phyloP scores from a whole-genome alignment of 2,888 invertebrate species.

The Pseudococcus longispinus region DNA sequence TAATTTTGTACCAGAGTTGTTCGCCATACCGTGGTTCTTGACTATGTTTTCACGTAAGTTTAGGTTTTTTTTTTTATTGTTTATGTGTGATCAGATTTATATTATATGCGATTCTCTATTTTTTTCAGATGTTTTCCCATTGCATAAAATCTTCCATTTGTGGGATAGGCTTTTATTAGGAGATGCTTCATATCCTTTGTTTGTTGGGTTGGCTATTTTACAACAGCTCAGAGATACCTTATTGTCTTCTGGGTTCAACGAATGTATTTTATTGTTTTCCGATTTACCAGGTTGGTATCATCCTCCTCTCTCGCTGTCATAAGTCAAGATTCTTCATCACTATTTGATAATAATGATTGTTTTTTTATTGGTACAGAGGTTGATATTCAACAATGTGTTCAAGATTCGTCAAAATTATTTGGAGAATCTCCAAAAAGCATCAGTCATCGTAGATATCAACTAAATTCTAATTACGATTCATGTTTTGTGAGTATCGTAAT shows the following conservation, averaged over 20 bases:
- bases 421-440: conserved; percentile 86
- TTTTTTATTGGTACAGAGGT: conserved; percentile 69
- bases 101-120: background rate
- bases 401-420: conserved; percentile 85
- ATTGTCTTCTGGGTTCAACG: conserved; percentile 92
- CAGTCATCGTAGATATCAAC: conserved; percentile 81
- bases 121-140: conserved; percentile 87
- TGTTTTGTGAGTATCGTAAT: conserved; percentile 49
- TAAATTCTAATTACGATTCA: conserved; percentile 61
- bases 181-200: conserved; percentile 90
- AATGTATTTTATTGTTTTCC: conserved; percentile 97
- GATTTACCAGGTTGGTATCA: conserved; percentile 77
- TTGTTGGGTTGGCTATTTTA: conserved; percentile 92
- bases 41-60: conserved; percentile 97
- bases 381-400: conserved; percentile 91
- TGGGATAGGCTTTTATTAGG: conserved; percentile 97
- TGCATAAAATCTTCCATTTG: conserved; percentile 95
- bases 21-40: conserved; percentile 98
- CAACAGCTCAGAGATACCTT: conserved; percentile 84
- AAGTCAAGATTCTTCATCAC: background rate
- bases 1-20: conserved; percentile 94
- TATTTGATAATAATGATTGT: background rate
- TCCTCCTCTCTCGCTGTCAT: too few species aligned
- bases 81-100: background rate
- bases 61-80: background rate